These are phyloP conservation scores for Cyanoramphus novaezelandiae DNA, from an alignment of 2,113 vertebrate genomes.

Conservation along the genomic window DNA sequence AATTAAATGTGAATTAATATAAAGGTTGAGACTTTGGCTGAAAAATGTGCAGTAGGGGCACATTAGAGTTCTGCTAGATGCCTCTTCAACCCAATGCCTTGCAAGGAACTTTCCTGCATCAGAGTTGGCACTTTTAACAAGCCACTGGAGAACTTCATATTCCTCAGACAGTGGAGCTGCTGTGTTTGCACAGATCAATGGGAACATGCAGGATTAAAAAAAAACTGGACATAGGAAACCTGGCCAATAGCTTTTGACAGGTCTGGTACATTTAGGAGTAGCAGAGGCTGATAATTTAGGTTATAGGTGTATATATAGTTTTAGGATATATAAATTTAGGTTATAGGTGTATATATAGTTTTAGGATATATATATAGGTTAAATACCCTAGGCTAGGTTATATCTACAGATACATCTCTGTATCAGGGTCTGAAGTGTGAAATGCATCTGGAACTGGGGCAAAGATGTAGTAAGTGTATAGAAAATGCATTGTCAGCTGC, in stretches of 20 bases:
- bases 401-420: not conserved
- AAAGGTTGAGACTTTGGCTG: not conserved
- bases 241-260: not conserved
- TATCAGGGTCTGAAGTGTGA: not conserved
- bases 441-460: not conserved
- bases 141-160: not conserved
- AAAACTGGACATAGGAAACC: fast-evolving
- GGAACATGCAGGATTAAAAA: not conserved
- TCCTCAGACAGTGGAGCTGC: not conserved
- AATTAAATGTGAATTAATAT: not conserved
- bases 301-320: not conserved
- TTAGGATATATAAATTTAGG: not conserved
- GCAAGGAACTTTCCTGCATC: not conserved
- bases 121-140: not conserved
- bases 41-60: fast-evolving
- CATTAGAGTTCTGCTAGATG: not conserved
- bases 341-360: not conserved
- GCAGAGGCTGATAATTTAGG: not conserved
- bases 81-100: not conserved
- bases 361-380: not conserved
- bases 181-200: fast-evolving
- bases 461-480: not conserved
- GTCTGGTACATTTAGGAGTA: not conserved
- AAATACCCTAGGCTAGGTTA: not conserved
- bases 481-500: not conserved